These are phyloP conservation scores for Drosophila repletoides DNA, from an alignment of 1,140 invertebrate genomes.

Conservation along the genomic window DNA sequence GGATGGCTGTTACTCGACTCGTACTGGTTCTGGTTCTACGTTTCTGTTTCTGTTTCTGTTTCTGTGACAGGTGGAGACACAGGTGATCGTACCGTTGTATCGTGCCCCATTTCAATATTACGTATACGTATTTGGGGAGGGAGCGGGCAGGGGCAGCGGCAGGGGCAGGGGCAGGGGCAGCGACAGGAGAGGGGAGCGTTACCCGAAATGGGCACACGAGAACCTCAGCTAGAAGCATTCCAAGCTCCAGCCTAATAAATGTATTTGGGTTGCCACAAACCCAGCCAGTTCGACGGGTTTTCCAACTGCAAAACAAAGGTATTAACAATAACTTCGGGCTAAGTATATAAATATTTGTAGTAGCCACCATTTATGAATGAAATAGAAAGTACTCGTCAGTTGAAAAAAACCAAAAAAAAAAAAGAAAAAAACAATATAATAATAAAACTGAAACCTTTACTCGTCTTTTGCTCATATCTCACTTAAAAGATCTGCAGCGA, in stretches of 20 bases:
- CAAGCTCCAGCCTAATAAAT: constrained; percentile 44
- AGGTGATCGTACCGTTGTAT: constrained; percentile 17
- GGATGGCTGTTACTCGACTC: constrained; percentile 31
- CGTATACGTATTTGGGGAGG: constrained; percentile 48
- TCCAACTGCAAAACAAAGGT: constrained; percentile 16
- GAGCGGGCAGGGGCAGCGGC: too few species aligned
- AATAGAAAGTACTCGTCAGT: constrained; percentile 66
- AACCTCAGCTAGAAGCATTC: constrained; percentile 30
- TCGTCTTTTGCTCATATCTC: too few species aligned
- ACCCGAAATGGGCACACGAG: constrained; percentile 21
- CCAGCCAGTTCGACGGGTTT: too few species aligned
- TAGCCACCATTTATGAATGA: constrained; percentile 62
- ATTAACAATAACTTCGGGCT: constrained; percentile 36
- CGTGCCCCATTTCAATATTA: constrained; percentile 66
- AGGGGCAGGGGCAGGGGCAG: too few species aligned
- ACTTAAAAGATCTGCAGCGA: constrained; percentile 52
- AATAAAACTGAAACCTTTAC: constrained; percentile 46
- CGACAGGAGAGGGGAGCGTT: too few species aligned
- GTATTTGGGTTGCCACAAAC: constrained; percentile 69
- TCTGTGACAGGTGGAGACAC: constrained; percentile 52
- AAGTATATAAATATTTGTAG: constrained; percentile 39
- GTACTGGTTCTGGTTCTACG: too few species aligned
- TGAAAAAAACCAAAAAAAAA: constrained; percentile 1
- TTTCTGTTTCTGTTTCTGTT: too few species aligned
- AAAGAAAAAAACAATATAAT: constrained; percentile 1